Evolutionary conservation across 1,140 invertebrate species (phyloP).

Genomic region (Ips nitidus): DNA sequence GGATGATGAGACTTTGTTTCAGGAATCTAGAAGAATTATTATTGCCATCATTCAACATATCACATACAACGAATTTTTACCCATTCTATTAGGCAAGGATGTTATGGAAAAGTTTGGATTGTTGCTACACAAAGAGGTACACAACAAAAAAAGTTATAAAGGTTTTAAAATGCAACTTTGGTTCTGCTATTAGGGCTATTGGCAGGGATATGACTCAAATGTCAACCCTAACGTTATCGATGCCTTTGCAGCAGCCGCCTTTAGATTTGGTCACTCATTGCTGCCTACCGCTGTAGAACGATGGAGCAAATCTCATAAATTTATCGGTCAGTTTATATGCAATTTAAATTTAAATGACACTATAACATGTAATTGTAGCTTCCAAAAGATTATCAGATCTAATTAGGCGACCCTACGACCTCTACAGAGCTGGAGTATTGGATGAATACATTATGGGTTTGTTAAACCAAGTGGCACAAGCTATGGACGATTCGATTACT

Average conservation of each 20-base stretch:
- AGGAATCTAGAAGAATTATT: constrained; percentile 86
- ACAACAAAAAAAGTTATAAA: constrained; percentile 2
- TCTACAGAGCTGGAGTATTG: constrained; percentile 86
- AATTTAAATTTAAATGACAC: constrained; percentile 1
- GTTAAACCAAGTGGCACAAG: constrained; percentile 92
- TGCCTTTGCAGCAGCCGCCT: constrained; percentile 85
- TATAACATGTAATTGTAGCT: constrained; percentile 55
- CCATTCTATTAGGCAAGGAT: constrained; percentile 89
- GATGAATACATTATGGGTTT: constrained; percentile 92
- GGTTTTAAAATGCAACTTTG: neutral
- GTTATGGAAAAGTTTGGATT: constrained; percentile 90
- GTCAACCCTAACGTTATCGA: constrained; percentile 86
- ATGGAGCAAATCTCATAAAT: constrained; percentile 92
- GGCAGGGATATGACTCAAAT: constrained; percentile 83
- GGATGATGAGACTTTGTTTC: constrained; percentile 93
- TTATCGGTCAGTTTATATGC: constrained; percentile 70
- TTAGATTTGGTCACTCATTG: constrained; percentile 87
- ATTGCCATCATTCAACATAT: constrained; percentile 92
- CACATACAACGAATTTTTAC: constrained; percentile 92
- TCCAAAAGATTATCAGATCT: constrained; percentile 87
- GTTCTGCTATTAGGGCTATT: constrained; percentile 66
- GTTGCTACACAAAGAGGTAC: constrained; percentile 77
- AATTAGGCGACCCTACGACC: constrained; percentile 84
- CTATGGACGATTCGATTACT: constrained; percentile 92
- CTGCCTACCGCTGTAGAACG: constrained; percentile 85